Percentiles rank a stretch among this genome's conserved stretches.
Conservation (phyloP, 2,888 invertebrate genomes). For the Conistra vaccinii region DNA sequence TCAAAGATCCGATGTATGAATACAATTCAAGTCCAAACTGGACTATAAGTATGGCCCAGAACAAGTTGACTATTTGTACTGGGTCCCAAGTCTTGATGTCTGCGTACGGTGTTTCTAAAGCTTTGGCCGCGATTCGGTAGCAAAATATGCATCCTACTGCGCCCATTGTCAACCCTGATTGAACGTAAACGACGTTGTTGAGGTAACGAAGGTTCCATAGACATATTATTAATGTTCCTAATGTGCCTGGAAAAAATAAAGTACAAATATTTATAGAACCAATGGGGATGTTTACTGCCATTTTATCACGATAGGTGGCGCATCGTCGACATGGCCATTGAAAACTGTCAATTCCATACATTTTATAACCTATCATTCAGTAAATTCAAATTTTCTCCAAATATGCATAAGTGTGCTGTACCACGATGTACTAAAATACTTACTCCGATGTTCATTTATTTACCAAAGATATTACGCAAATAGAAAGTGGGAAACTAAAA, state of each 20-base stretch:
- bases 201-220: slow-evolving; percentile 80
- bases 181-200: slow-evolving; percentile 81
- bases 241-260: slow-evolving; percentile 78
- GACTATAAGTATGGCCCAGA: slow-evolving; percentile 79
- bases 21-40: slow-evolving; percentile 84
- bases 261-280: neutral
- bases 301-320: too few relatives aligned
- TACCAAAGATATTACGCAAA: too few relatives aligned
- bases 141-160: slow-evolving; percentile 76
- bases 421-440: too few relatives aligned
- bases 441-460: too few relatives aligned
- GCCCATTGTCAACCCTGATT: slow-evolving; percentile 77
- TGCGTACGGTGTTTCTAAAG: slow-evolving; percentile 72
- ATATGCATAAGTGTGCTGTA: too few relatives aligned
- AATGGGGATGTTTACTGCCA: too few relatives aligned
- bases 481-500: too few relatives aligned
- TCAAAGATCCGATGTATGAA: slow-evolving; percentile 80
- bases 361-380: too few relatives aligned
- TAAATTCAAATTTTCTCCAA: too few relatives aligned
- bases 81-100: slow-evolving; percentile 79
- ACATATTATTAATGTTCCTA: slow-evolving; percentile 80
- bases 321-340: too few relatives aligned
- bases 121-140: slow-evolving; percentile 76
- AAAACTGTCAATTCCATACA: too few relatives aligned
- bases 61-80: slow-evolving; percentile 79